phyloP scores from a whole-genome alignment of 2,797 vertebrate species.

The Squalus acanthias region DNA sequence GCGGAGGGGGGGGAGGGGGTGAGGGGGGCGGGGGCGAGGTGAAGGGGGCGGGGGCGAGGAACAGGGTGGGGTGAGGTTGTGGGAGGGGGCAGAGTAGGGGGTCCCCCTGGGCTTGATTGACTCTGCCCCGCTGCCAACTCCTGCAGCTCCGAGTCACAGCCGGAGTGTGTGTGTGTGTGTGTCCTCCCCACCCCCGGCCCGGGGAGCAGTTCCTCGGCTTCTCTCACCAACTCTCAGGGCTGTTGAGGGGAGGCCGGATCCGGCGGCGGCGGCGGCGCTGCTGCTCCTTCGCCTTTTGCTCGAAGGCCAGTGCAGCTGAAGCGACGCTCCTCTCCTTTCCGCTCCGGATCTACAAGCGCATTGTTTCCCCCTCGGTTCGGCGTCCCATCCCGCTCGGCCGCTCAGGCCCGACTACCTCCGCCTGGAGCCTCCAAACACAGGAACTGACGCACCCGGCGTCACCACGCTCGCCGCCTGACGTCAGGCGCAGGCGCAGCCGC shows the following conservation, averaged over 20 bases:
- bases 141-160: not conserved
- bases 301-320: too few species aligned
- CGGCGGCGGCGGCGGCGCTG: not conserved
- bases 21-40: too few species aligned
- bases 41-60: too few species aligned
- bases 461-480: not conserved
- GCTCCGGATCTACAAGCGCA: too few species aligned
- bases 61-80: too few species aligned
- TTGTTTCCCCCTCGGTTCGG: too few species aligned
- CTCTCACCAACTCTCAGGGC: conserved; percentile 7
- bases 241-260: not conserved
- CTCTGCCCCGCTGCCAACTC: not conserved
- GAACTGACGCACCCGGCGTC: not conserved
- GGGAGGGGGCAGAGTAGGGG: too few species aligned
- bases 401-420: not conserved
- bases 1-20: too few species aligned
- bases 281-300: not conserved
- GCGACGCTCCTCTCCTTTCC: not conserved
- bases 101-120: not conserved
- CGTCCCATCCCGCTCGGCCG: not conserved
- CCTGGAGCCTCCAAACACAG: not conserved
- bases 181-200: not conserved
- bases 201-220: not conserved
- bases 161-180: too few species aligned
- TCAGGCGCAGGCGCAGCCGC: not conserved